A percentile compares a stretch with the other conserved stretches of the same genome.
These are phyloP conservation scores for Perodicticus potto DNA, from an alignment of 2,797 vertebrate genomes.

Conservation along the genomic window DNA sequence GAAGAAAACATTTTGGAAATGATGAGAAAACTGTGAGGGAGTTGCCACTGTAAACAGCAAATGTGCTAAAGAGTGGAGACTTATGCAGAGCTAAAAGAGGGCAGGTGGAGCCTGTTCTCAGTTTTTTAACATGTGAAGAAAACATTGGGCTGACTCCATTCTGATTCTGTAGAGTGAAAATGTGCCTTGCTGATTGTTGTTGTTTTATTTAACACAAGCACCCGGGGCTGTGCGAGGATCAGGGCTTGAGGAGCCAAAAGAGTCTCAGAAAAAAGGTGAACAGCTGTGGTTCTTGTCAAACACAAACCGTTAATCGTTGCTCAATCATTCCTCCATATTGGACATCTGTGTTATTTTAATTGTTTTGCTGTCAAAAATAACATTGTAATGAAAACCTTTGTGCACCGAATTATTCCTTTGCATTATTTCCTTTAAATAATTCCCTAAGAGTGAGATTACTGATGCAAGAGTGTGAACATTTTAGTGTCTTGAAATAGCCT, in stretches of 20 bases:
- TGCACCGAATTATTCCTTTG: constrained; percentile 6
- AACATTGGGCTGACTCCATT: constrained; percentile 80
- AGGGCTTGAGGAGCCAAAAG: constrained; percentile 63
- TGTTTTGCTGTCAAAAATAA: constrained; percentile 36
- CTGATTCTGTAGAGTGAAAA: constrained; percentile 22
- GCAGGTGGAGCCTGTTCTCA: constrained; percentile 82
- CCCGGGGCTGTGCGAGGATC: constrained; percentile 72
- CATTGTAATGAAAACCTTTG: constrained; percentile 1
- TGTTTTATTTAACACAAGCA: constrained; percentile 65
- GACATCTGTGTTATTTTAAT: constrained; percentile 45
- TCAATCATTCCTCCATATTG: background rate
- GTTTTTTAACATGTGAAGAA: constrained; percentile 80
- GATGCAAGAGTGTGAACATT: constrained; percentile 52
- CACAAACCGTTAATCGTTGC: constrained; percentile 33
- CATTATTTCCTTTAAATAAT: constrained; percentile 49
- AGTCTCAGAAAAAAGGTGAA: constrained; percentile 68
- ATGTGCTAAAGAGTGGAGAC: constrained; percentile 81
- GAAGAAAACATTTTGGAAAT: constrained; percentile 83
- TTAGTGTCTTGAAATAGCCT: constrained; percentile 66
- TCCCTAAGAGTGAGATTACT: constrained; percentile 55
- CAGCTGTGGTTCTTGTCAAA: constrained; percentile 73
- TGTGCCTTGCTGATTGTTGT: constrained; percentile 35
- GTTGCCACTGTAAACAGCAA: constrained; percentile 79
- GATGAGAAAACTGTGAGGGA: constrained; percentile 80
- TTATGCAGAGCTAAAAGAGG: constrained; percentile 81